Conservation (phyloP, 92 coral and sea anemone genomes). For the Parazoanthus swiftii region DNA sequence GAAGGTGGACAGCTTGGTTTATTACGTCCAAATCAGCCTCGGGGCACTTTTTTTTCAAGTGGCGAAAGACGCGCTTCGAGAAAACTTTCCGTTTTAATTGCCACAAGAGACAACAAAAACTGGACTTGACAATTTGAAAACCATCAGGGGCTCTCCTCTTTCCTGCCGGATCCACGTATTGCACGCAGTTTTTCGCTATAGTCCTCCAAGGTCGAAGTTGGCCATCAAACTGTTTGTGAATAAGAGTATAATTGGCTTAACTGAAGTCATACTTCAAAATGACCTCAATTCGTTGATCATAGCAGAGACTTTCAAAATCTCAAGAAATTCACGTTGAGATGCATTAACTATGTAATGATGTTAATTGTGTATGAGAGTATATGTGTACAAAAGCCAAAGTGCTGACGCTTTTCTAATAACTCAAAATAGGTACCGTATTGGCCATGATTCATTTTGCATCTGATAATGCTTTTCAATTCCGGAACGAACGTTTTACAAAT, state of each 20-base stretch:
- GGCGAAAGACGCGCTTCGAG: not conserved
- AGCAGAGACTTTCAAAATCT: too few relatives aligned
- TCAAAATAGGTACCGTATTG: not conserved
- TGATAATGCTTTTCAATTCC: not conserved
- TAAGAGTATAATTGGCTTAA: not conserved
- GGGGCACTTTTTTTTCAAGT: not conserved
- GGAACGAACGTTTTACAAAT: not conserved
- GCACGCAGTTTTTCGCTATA: not conserved
- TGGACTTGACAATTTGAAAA: not conserved
- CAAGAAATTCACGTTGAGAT: too few relatives aligned
- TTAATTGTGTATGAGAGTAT: not conserved
- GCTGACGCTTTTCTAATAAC: not conserved
- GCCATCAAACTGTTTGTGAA: too few relatives aligned
- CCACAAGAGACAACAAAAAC: conserved; percentile 8
- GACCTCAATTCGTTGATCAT: too few relatives aligned
- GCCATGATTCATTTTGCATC: not conserved
- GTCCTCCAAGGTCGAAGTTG: not conserved
- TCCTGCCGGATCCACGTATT: not conserved
- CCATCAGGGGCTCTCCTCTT: not conserved
- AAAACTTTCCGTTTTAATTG: not conserved
- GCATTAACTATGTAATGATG: too few relatives aligned
- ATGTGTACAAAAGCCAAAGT: not conserved
- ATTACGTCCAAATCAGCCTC: not conserved
- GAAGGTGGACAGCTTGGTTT: not conserved
- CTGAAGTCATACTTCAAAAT: not conserved